These are phyloP conservation scores for Pygoscelis adeliae DNA, from an alignment of 2,113 vertebrate species.

Conservation along the genomic window DNA sequence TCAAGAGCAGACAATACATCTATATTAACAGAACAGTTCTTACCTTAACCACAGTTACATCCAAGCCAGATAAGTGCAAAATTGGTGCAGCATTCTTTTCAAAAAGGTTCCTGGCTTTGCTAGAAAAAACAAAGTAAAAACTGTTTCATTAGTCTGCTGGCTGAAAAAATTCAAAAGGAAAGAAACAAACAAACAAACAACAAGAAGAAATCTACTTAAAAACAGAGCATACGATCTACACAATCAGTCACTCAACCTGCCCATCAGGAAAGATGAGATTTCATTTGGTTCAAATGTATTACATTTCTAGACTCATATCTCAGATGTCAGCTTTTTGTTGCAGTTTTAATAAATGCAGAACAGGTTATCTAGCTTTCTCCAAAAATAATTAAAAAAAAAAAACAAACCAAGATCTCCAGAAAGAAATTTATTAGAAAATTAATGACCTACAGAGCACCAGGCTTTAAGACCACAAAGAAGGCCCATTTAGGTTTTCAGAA, in stretches of 20 bases:
- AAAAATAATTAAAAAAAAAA: neutral
- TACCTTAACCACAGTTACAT: conserved; percentile 93
- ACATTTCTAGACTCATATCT: neutral
- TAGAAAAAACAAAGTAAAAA: conserved; percentile 22
- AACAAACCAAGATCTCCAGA: neutral
- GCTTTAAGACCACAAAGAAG: neutral
- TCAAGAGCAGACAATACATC: neutral
- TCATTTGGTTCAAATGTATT: neutral
- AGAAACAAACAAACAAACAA: neutral
- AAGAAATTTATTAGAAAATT: conserved; percentile 34
- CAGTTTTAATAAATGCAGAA: conserved; percentile 10
- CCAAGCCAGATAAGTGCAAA: conserved; percentile 93
- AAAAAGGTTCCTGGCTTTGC: conserved; percentile 94
- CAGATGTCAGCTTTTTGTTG: neutral
- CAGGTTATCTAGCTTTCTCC: neutral
- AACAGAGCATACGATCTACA: neutral
- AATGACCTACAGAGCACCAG: neutral
- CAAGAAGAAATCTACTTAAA: conserved; percentile 3
- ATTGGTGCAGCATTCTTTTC: conserved; percentile 97
- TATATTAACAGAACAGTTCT: neutral
- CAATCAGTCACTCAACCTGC: neutral
- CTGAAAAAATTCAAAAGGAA: neutral
- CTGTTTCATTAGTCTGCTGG: neutral
- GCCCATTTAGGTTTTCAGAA: neutral
- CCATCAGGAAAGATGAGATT: neutral